Evolutionary conservation across 2,113 vertebrate species (phyloP), one percentile per base, ranked within the genome.

Genomic region (Myodes glareolus): DNA sequence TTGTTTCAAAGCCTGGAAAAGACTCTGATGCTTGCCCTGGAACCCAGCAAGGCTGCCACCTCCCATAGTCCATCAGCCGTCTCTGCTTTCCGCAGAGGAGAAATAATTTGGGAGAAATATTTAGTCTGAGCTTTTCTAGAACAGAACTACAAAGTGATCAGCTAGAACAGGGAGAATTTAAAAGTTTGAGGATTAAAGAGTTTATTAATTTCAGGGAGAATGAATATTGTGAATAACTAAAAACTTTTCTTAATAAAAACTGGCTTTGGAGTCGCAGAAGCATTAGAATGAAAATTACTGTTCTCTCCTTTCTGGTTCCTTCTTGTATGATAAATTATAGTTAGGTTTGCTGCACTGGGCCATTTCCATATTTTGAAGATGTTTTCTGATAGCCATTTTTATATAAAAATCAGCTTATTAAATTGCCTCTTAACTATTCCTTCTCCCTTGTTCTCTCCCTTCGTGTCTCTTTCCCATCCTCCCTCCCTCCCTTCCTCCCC

Each of bases 111-210:
- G 42, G 93, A 93, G 88, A 89, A 93, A 96, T 90, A 85, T 94
- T 96, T 96, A 94, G 70, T 95, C 65, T 78, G 70, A n/a, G 92
- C 52, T 96, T 97, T 96, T 87, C 95, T 92, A 96, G 80, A 97
- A 96, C 77, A 95, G 86, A 97, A 97, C 72, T 87, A 92, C 73
- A 95, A 96, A 97, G 94, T 97, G 94, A 97, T 97, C 94, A 96
- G 82, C 96, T 97, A 98, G 95, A 97, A 97, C 94, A 97, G 72
- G 98, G 96, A 97, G 97, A 97, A 97, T 95, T 97, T 96, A 94
- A 94, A 98, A 95, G 95, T 95, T 95, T 78, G 88, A 96, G 92
- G 88, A 97, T 96, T 97, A 93, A 96, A 96, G 94, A 94, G 88
- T 95, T 94, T 81, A 42, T 89, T 98, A 95, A 97, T 97, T 98